Evolutionary conservation across 2,797 vertebrate species (phyloP), one percentile per base, ranked within the genome.

Genomic region (Sebastes flavidus): DNA sequence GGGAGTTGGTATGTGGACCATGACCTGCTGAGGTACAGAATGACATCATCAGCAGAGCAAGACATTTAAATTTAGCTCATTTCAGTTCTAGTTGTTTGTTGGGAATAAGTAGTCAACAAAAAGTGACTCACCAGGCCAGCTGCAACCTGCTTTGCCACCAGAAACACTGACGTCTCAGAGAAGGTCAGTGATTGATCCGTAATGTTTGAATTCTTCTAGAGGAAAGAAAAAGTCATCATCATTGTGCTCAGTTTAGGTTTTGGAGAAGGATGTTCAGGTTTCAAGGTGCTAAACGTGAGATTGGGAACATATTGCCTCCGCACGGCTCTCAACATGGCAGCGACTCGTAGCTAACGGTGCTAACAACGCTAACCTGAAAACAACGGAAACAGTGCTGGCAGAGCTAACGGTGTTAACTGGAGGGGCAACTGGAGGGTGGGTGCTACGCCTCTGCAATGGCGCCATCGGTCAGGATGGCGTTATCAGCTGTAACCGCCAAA

Each of bases 61-160:
- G 52, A 18, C 24, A 16, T 65, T 25, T 54, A 22, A 62, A 80
- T 24, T 38, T 1, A 32, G 12, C 20, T 75, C 0, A 8, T 72
- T 72, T 74, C 24, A 27, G 42, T 62, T 66, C 2, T 2, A 6
- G 5, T 27, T 49, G 14, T 61, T 73, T 72, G 30, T 61, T 42
- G 20, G 38, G 11, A 62, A 73, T 70, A 77, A 73, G 20, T 32
- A 25, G 5, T 29, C 8, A 1, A 49, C 1, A n/a, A 55, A 36
- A 42, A 30, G 42, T 36, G n/a, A 90, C 94, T 89, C 82, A 95
- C 93, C 88, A 95, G 88, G n/a, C 93, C 94, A 16, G 89, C 81
- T 72, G 94, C 93, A 38, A 94, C 92, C 87, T 95, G 94, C 83
- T 92, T 94, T 1, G 92, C 95, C 76, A 95, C 85, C 79, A 90